Base-by-base conservation (phyloP, 2,797 vertebrate genomes). In the Cossypha niveicapilla region DNA sequence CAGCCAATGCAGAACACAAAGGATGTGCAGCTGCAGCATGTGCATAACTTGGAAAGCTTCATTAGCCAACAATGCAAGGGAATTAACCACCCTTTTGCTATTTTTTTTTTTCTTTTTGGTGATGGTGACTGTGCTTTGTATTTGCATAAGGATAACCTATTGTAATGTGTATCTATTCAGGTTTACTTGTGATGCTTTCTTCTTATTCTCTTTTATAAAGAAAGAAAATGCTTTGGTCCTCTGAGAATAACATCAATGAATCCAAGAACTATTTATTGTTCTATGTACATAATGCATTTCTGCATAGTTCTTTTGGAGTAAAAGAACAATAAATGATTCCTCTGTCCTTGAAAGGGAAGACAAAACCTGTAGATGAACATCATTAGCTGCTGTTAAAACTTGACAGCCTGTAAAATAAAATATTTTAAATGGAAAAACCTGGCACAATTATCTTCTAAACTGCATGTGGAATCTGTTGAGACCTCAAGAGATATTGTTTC, bases 101-200 rank as follows among this genome's bases (percentile, higher is more conserved):
- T 17, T 60, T 63, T 72, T 56, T 37, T 58, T 58, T 28, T 28
- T 60, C 17, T 51, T 73, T 83, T 80, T 83, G 25, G 32, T 63
- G 60, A 47, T 66, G 41, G 28, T 53, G 63, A 50, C 44, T 71
- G 22, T 77, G 34, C 30, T 85, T 73, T 63, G 16, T 73, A 82
- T 91, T 85, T 95, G 75, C 77, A 91, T 82, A 76, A 75, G 63
- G 48, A 79, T 92, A 89, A 79, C 6, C 35, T 56, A 62, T 87
- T 91, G 57, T 74, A 42, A 88, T 70, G 35, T 67, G 15, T 23
- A 68, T 60, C 84, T 81, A 39, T 92, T 94, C 80, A 89, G 32
- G 23, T 87, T 79, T 90, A 61, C 28, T 92, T 76, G 27, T 42
- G 50, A 27, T 85, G 45, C 75, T 93, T 88, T 90, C 30, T 84